These are phyloP conservation scores for Pelobates cultripes DNA, from an alignment of 2,797 vertebrate genomes.

Conservation along the genomic window DNA sequence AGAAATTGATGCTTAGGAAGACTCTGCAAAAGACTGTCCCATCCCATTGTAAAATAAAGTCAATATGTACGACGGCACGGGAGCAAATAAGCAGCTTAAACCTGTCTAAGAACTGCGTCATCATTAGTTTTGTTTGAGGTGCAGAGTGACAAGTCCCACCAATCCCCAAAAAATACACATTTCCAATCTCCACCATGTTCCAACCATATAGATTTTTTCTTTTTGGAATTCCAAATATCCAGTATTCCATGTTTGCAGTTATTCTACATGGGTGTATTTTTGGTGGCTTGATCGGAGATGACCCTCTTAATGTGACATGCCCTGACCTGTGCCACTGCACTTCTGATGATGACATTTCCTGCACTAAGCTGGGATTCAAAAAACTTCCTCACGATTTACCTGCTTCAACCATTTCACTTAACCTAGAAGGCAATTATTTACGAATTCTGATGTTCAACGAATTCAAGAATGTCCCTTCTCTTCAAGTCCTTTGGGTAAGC, in stretches of 20 bases:
- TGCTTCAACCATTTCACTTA: conserved; percentile 59
- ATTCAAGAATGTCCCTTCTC: conserved; percentile 64
- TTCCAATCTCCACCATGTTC: conserved; percentile 22
- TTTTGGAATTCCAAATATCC: background rate
- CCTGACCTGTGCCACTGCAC: conserved; percentile 63
- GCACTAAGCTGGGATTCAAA: conserved; percentile 59
- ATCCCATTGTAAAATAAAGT: no score
- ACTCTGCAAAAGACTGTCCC: no score
- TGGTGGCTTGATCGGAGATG: conserved; percentile 46
- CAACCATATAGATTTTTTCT: background rate
- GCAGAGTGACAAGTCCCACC: background rate
- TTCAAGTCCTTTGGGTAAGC: conserved; percentile 65
- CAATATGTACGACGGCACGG: background rate
- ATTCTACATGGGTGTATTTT: conserved; percentile 45
- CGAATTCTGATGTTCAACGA: conserved; percentile 55
- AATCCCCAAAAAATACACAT: conserved; percentile 1
- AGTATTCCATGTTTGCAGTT: conserved; percentile 13
- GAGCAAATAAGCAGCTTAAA: conserved; percentile 40
- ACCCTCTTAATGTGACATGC: conserved; percentile 50
- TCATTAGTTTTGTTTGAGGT: conserved; percentile 6
- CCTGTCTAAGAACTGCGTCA: background rate
- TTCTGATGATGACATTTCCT: conserved; percentile 57
- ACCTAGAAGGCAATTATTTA: conserved; percentile 65
- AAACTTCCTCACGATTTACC: conserved; percentile 62
- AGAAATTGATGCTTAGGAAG: no score